These are phyloP conservation scores for Diachasmimorpha longicaudata DNA, from an alignment of 1,140 invertebrate genomes.

Conservation along the genomic window DNA sequence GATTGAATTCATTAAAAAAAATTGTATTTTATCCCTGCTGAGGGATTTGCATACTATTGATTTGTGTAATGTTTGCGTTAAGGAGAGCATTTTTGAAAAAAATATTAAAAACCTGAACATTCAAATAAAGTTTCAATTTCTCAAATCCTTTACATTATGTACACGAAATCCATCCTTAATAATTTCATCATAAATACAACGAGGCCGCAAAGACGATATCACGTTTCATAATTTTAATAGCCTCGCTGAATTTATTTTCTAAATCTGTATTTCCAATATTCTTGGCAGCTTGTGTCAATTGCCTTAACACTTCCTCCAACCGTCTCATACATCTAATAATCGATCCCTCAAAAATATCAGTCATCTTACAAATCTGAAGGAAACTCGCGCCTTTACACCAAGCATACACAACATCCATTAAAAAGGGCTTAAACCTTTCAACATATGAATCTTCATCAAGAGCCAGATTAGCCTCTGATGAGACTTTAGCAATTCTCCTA, in stretches of 20 bases:
- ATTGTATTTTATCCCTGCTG: background rate
- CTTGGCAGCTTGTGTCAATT: constrained; percentile 95
- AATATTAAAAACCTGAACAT: background rate
- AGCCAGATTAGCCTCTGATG: constrained; percentile 88
- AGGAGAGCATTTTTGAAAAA: background rate
- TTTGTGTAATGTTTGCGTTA: background rate
- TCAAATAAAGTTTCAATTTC: background rate
- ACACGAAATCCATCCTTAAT: background rate
- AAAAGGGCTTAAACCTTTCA: constrained; percentile 88
- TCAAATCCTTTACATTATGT: background rate
- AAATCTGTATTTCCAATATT: constrained; percentile 96
- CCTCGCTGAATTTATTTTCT: constrained; percentile 95
- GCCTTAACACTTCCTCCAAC: constrained; percentile 93
- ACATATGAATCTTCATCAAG: constrained; percentile 92
- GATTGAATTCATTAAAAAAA: background rate
- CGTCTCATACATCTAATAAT: constrained; percentile 97
- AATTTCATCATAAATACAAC: constrained; percentile 84
- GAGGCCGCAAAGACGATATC: constrained; percentile 99
- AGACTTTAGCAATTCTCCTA: constrained; percentile 88
- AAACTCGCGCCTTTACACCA: constrained; percentile 97
- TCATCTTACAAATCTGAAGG: constrained; percentile 93
- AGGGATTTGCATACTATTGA: background rate
- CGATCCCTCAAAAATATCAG: constrained; percentile 98
- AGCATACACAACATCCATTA: constrained; percentile 97
- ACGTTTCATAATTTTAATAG: constrained; percentile 91